Conservation (phyloP, 2,113 vertebrate genomes). For the Anseranas semipalmata region DNA sequence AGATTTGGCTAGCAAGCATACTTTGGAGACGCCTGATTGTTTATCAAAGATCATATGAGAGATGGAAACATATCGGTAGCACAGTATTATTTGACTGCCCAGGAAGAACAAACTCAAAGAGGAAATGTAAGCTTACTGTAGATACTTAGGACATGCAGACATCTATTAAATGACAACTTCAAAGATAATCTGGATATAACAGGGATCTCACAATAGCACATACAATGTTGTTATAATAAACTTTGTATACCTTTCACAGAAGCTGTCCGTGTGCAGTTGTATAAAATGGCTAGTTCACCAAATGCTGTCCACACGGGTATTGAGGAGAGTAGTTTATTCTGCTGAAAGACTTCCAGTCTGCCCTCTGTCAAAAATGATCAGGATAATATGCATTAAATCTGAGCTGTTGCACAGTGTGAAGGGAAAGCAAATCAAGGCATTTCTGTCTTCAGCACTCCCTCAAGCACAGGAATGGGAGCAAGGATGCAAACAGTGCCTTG, state of each 20-base stretch:
- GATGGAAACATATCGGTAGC: not conserved
- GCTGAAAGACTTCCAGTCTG: constrained; percentile 89
- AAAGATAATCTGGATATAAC: not conserved
- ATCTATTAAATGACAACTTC: not conserved
- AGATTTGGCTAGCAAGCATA: not conserved
- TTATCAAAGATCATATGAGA: not conserved
- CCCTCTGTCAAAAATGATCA: constrained; percentile 82
- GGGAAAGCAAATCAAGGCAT: not conserved
- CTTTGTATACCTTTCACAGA: constrained; percentile 88
- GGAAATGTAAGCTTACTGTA: not conserved
- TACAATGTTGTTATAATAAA: fast-evolving
- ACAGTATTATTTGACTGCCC: not conserved
- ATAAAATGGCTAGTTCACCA: constrained; percentile 92
- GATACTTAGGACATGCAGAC: not conserved
- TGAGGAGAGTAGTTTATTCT: constrained; percentile 86
- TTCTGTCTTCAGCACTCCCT: not conserved
- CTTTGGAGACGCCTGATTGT: not conserved
- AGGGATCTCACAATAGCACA: not conserved
- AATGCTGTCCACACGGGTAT: constrained; percentile 90
- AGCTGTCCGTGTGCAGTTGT: constrained; percentile 92
- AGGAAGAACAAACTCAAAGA: not conserved
- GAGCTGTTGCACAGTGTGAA: not conserved
- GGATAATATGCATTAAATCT: not conserved
- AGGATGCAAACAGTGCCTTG: not conserved
- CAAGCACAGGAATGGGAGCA: not conserved